Evolutionary conservation across 2,888 invertebrate species (phyloP), one percentile per base, ranked within the genome.

Genomic region (Aricia artaxerxes): DNA sequence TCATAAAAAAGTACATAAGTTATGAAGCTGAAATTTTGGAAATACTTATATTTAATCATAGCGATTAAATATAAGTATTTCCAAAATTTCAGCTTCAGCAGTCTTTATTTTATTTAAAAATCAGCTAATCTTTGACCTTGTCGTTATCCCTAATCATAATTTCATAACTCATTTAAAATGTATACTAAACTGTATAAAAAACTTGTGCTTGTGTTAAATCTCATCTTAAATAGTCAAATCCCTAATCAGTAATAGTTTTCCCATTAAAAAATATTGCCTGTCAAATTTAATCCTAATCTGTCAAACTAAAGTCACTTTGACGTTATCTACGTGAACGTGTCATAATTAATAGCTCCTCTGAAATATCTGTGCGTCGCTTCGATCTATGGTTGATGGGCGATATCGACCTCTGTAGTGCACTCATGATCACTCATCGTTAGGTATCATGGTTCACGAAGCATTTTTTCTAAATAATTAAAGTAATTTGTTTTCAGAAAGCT

Each of bases 341-440:
- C 64, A 24, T 64, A 24, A 24, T 13, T 38, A 69, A 69, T 69
- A 13, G 16, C 13, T 69, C 16, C 16, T 13, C 9, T 38, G 35
- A 2, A 13, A 38, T 11, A 4, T 69, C 69, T 69, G 31, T 64
- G 69, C 35, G 35, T 13, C 4, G 16, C 69, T 16, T 69, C 69
- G 5, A 69, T 69, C 69, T 35, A 3, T 69, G 35, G 35, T 13
- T 69, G 35, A 69, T 38, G 35, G 64, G 64, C 31, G 64, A 35
- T 69, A 69, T 69, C 31, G 69, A 69, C 69, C 69, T 69, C 35
- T 69, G 13, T 35, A 69, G 69, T 5, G 35, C 35, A 38, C 69
- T 69, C 13, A 38, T 11, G 13, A 0, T 69, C 35, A 38, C 69
- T 69, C 13, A 38, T 11, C 35, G 1, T 69, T 35, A 38, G 35